These are phyloP conservation scores for Cotesia chilonis DNA, from an alignment of 1,140 invertebrate species.

Conservation along the genomic window DNA sequence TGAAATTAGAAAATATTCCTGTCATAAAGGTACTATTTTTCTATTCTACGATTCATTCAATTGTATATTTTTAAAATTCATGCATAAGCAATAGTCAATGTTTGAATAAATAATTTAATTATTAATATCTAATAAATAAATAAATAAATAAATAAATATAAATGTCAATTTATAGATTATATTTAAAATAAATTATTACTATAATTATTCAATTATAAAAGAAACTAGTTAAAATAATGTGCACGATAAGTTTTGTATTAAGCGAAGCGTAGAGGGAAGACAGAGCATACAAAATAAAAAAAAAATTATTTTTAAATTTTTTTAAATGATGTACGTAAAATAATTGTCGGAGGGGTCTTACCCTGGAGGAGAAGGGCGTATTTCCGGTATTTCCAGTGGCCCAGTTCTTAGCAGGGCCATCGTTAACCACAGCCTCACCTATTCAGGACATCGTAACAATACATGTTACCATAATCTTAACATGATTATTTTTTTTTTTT, in stretches of 20 bases:
- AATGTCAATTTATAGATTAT: background rate
- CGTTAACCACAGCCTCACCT: conserved; percentile 67
- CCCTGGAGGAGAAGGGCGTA: conserved; percentile 70
- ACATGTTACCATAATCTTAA: conserved; percentile 56
- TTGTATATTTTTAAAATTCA: background rate
- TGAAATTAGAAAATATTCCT: too few species aligned
- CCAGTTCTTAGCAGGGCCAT: conserved; percentile 67
- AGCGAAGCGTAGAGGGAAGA: conserved; percentile 65
- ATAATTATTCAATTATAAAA: conserved; percentile 18
- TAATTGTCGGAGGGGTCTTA: conserved; percentile 69
- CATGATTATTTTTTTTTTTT: conserved; percentile 44
- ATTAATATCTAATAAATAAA: too few species aligned
- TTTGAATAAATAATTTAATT: too few species aligned
- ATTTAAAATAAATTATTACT: background rate
- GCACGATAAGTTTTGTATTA: conserved; percentile 60
- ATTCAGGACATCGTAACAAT: conserved; percentile 63
- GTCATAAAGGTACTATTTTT: background rate
- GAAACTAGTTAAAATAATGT: conserved; percentile 42
- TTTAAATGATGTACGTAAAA: conserved; percentile 48
- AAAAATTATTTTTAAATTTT: background rate
- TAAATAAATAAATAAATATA: too few species aligned
- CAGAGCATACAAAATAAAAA: conserved; percentile 60
- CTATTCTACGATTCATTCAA: background rate
- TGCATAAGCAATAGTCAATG: conserved; percentile 39
- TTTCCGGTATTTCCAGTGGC: conserved; percentile 66